Evolutionary conservation across 2,113 vertebrate species (phyloP).

Genomic region (Sander vitreus): DNA sequence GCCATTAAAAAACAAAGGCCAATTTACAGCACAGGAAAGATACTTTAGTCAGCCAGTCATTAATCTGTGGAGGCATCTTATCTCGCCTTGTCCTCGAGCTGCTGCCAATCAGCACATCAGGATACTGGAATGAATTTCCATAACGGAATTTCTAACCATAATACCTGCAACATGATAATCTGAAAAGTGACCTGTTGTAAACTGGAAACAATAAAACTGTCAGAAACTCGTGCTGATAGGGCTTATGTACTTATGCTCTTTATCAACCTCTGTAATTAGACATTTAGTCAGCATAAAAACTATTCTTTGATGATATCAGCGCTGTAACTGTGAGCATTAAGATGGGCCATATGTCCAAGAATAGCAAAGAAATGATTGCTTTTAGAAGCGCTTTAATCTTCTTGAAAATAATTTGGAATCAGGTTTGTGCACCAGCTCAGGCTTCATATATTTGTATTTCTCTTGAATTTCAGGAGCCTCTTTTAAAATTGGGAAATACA

Average conservation of each 20-base stretch:
- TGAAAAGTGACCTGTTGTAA: constrained; percentile 27
- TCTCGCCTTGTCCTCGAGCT: constrained; percentile 22
- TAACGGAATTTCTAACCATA: neutral
- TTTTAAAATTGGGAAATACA: neutral
- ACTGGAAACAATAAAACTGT: constrained; percentile 16
- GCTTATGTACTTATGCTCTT: neutral
- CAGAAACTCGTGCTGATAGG: neutral
- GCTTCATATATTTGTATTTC: neutral
- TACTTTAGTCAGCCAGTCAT: constrained; percentile 50
- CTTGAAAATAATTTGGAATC: neutral
- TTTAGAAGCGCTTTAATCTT: neutral
- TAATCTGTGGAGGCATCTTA: constrained; percentile 62
- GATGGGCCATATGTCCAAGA: neutral
- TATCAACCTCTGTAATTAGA: constrained; percentile 3
- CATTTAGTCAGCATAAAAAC: constrained; percentile 16
- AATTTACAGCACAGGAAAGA: constrained; percentile 35
- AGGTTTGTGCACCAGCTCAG: neutral
- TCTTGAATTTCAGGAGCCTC: neutral
- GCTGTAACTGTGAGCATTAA: neutral
- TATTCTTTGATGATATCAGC: neutral
- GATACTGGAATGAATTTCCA: neutral
- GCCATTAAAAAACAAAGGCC: constrained; percentile 58
- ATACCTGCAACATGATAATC: constrained; percentile 9
- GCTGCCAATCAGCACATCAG: constrained; percentile 17
- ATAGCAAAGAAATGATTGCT: neutral